These are phyloP conservation scores for Cyanocitta stelleri DNA, from an alignment of 2,113 vertebrate species.

Conservation along the genomic window DNA sequence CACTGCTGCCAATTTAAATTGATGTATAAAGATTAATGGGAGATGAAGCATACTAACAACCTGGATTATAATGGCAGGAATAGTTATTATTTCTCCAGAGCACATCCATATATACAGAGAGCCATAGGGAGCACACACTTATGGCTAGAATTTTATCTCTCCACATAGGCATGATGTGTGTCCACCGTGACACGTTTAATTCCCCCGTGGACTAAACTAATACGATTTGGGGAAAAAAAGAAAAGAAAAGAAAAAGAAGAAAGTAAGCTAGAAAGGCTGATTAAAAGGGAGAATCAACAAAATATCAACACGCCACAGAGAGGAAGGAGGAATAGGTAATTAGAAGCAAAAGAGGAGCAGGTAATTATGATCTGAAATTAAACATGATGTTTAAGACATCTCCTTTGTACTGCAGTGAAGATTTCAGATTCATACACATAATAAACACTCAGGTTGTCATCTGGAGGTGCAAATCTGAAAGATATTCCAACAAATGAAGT, in stretches of 20 bases:
- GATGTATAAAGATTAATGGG: constrained; percentile 59
- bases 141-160: neutral
- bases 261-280: constrained; percentile 33
- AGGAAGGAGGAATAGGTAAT: constrained; percentile 68
- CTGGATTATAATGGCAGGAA: constrained; percentile 25
- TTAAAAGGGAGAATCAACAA: constrained; percentile 69
- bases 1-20: constrained; percentile 53
- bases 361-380: constrained; percentile 69
- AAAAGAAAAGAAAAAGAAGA: neutral
- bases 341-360: constrained; percentile 71
- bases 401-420: constrained; percentile 71
- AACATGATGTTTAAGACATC: constrained; percentile 74
- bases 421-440: constrained; percentile 84
- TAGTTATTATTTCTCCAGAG: constrained; percentile 35
- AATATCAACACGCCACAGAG: constrained; percentile 68
- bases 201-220: constrained; percentile 35
- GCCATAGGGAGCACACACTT: neutral
- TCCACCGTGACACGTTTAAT: constrained; percentile 44
- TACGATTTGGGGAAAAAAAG: neutral
- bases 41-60: constrained; percentile 53
- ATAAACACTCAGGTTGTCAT: constrained; percentile 89
- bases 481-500: constrained; percentile 95
- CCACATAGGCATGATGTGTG: constrained; percentile 19
- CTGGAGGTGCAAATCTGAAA: constrained; percentile 93
- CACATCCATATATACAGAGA: neutral